These are phyloP conservation scores for Acanthiza pusilla DNA, from an alignment of 2,797 vertebrate species.

Conservation along the genomic window DNA sequence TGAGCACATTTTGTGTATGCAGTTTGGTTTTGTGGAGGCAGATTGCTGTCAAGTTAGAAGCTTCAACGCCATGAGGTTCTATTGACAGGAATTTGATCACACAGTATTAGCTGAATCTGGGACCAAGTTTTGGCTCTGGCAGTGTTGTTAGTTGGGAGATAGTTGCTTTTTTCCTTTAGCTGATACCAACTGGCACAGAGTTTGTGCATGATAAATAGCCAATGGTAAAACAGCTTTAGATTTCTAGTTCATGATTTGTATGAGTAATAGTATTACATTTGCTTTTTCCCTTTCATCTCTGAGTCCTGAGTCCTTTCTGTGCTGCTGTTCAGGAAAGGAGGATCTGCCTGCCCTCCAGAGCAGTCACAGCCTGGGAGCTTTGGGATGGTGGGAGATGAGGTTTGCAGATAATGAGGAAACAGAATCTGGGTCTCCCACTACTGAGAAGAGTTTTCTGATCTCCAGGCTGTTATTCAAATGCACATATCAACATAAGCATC, in stretches of 20 bases:
- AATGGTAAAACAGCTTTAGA: not conserved
- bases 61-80: not conserved
- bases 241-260: not conserved
- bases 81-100: not conserved
- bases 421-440: not conserved
- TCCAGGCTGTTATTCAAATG: not conserved
- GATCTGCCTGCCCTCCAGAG: not conserved
- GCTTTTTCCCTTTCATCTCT: not conserved
- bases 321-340: not conserved
- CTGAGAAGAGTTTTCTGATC: not conserved
- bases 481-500: not conserved
- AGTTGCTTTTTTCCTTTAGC: not conserved
- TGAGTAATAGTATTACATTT: not conserved
- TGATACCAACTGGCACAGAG: not conserved
- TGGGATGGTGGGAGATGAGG: not conserved
- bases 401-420: not conserved
- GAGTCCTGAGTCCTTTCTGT: not conserved
- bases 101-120: not conserved
- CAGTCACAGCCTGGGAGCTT: not conserved
- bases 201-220: not conserved
- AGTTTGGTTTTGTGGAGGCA: not conserved
- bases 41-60: constrained; percentile 1
- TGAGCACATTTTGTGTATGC: not conserved
- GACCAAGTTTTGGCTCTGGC: not conserved
- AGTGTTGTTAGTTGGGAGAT: not conserved